Evolutionary conservation across 2,888 invertebrate species (phyloP), one percentile per base, ranked within the genome.

Genomic region (Pocota personata): DNA sequence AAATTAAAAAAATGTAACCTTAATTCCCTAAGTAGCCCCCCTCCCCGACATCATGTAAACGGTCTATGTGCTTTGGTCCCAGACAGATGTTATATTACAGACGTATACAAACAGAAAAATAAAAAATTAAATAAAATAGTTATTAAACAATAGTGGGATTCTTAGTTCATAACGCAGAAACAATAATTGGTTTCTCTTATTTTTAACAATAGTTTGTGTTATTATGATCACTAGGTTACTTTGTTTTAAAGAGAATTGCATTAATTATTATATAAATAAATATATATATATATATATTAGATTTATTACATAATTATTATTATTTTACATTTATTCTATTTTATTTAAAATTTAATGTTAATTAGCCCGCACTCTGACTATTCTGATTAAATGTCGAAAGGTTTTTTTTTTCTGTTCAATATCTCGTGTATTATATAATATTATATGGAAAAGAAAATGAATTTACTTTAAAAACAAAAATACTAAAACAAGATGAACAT

Each of bases 271-370:
- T 48, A 67, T 30, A 46, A 58, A 52, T 48, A 52, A 6, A 50
- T 40, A 78, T 43, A 66, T 19, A 80, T 58, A 80, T 58, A 66
- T 50, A 73, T 50, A 69, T 83, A 77, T 66, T 77, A 82, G 76
- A 82, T 66, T 76, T 82, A 86, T 86, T 86, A 76, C 72, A 52
- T 72, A 66, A 83, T 80, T 79, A 79, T 77, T 82, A 73, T 78
- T 78, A 83, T 67, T 64, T 71, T 75, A 84, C 66, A 55, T 19
- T 48, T 86, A 79, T 84, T 69, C 57, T 80, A 86, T 76, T 72
- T 86, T 86, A 86, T 86, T 86, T 86, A 82, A 86, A 82, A 48
- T 52, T 52, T 62, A 82, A 86, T 86, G 76, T 86, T 80, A 82
- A 72, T 72, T 62, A 66, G 79, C 72, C 76, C 55, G 71, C 71